These are phyloP conservation scores for Apodemia hepburni DNA, from an alignment of 2,888 invertebrate genomes.

Conservation along the genomic window DNA sequence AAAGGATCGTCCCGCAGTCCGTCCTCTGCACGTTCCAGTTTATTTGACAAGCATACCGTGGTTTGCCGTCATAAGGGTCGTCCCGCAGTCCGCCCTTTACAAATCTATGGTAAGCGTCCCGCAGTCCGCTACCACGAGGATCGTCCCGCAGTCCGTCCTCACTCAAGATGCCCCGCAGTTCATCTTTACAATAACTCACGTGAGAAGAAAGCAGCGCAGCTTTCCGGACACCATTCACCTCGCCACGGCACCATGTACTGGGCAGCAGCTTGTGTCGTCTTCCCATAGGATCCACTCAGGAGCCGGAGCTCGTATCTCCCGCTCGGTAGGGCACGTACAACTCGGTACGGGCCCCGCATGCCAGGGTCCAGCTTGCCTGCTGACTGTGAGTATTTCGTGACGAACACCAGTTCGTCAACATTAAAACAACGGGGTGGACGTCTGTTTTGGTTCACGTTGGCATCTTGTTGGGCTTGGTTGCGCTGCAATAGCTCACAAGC, in stretches of 20 bases:
- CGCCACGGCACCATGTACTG: conserved; percentile 31
- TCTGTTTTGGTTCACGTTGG: conserved; percentile 17
- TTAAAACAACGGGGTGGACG: conserved; percentile 16
- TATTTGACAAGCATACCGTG: background rate
- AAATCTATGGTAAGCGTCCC: background rate
- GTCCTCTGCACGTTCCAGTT: background rate
- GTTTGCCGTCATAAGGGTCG: conserved; percentile 4
- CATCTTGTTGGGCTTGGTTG: conserved; percentile 19
- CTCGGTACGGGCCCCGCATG: conserved; percentile 30
- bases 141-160: conserved; percentile 15
- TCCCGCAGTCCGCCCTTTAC: conserved; percentile 18
- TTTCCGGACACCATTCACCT: conserved; percentile 29
- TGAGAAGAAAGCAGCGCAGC: conserved; percentile 24
- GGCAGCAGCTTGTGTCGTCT: conserved; percentile 31
- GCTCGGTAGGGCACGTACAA: conserved; percentile 18
- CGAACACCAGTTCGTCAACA: conserved; percentile 27
- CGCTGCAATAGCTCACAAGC: conserved; percentile 6
- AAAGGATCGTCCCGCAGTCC: conserved; percentile 6
- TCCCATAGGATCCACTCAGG: conserved; percentile 29
- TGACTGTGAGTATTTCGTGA: conserved; percentile 28
- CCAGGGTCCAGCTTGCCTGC: conserved; percentile 31
- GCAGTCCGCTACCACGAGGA: conserved; percentile 5
- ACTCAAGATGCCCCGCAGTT: conserved; percentile 8
- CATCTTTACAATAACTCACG: conserved; percentile 15
- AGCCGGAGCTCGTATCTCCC: conserved; percentile 27